These are phyloP conservation scores for Silurus glanis DNA, from an alignment of 2,113 vertebrate species.

Conservation along the genomic window DNA sequence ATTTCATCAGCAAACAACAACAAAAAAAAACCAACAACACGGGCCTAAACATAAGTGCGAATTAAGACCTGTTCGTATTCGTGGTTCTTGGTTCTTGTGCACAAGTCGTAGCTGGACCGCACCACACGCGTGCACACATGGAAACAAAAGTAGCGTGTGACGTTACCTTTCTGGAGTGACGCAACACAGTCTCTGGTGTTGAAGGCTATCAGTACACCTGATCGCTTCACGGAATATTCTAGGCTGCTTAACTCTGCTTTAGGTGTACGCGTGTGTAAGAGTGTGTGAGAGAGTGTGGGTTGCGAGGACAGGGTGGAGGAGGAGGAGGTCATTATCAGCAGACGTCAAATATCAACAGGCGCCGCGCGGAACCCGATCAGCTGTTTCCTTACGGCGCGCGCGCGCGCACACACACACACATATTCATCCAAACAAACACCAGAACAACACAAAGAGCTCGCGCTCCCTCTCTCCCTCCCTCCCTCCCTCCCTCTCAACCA, in stretches of 20 bases:
- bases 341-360: slow-evolving; percentile 52
- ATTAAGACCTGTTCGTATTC: neutral
- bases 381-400: slow-evolving; percentile 56
- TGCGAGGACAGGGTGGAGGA: no score
- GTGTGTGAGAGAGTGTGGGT: neutral
- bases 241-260: neutral
- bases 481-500: neutral
- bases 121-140: neutral
- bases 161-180: neutral
- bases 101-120: neutral
- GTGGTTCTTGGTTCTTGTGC: neutral
- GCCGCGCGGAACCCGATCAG: slow-evolving; percentile 59
- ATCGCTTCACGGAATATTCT: neutral
- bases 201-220: neutral
- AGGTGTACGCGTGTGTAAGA: neutral
- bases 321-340: neutral
- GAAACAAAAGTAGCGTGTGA: neutral
- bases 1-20: neutral
- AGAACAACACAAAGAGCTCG: slow-evolving; percentile 20
- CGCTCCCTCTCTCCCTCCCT: neutral
- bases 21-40: neutral
- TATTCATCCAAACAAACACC: neutral
- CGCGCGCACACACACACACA: no score
- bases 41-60: neutral
- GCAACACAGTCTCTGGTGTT: neutral